Evolutionary conservation across 2,113 vertebrate species (phyloP).

Genomic region (Tylochromis polylepis): DNA sequence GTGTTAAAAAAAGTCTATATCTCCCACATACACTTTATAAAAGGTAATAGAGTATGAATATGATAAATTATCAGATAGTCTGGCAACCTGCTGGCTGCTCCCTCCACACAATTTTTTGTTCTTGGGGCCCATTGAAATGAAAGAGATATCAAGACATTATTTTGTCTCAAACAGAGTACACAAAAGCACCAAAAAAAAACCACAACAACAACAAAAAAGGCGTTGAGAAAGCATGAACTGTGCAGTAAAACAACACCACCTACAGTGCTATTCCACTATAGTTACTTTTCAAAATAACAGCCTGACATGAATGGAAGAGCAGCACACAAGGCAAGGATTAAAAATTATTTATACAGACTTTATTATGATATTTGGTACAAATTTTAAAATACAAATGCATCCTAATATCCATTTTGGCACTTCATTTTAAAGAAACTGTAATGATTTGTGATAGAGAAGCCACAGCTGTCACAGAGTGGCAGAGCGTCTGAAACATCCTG

Average conservation of each 20-base stretch:
- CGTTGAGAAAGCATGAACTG: too few relatives aligned
- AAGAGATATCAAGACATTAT: not conserved
- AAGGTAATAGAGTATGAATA: not conserved
- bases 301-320: not conserved
- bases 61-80: not conserved
- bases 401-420: slow-evolving; percentile 14
- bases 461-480: not conserved
- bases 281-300: not conserved
- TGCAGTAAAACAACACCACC: too few relatives aligned
- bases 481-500: not conserved
- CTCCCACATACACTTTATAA: not conserved
- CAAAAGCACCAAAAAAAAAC: not conserved
- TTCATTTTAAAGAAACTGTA: not conserved
- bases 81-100: too few relatives aligned
- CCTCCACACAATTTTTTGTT: not conserved
- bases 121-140: not conserved
- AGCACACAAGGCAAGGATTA: not conserved
- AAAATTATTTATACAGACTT: slow-evolving; percentile 15
- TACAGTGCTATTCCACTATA: not conserved
- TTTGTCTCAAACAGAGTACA: not conserved
- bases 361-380: slow-evolving; percentile 18
- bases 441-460: not conserved
- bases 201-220: too few relatives aligned
- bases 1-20: not conserved
- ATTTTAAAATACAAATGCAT: not conserved